A percentile compares a stretch with the other conserved stretches of the same genome.
phyloP scores from a whole-genome alignment of 2,888 invertebrate species.

The Cosmorhoe ocellata region DNA sequence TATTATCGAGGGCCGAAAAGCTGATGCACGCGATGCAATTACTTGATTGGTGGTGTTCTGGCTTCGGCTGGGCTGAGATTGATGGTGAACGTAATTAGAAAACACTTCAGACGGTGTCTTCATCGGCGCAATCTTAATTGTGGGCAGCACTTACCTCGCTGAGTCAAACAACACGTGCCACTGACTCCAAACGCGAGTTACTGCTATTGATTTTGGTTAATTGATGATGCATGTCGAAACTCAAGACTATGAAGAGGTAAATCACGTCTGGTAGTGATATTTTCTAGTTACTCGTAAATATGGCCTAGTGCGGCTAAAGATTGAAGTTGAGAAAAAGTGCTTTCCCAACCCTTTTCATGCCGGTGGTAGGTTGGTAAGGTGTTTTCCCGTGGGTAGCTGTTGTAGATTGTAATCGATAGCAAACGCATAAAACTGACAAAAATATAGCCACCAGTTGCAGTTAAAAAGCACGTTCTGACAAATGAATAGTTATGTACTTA shows the following conservation, averaged over 20 bases:
- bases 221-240: slow-evolving; percentile 44
- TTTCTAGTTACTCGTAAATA: too few species aligned
- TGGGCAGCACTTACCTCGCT: slow-evolving; percentile 76
- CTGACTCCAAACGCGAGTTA: slow-evolving; percentile 38
- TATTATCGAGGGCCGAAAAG: slow-evolving; percentile 82
- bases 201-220: slow-evolving; percentile 44
- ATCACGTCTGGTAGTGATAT: too few species aligned
- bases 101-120: slow-evolving; percentile 82
- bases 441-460: too few species aligned
- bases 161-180: slow-evolving; percentile 75
- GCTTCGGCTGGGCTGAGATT: slow-evolving; percentile 71
- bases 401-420: too few species aligned
- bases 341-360: too few species aligned
- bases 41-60: slow-evolving; percentile 82
- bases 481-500: too few species aligned
- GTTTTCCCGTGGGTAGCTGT: too few species aligned
- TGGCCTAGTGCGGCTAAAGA: too few species aligned
- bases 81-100: slow-evolving; percentile 81
- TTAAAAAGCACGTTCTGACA: too few species aligned
- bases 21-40: slow-evolving; percentile 83
- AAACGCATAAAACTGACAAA: too few species aligned
- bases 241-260: slow-evolving; percentile 1
- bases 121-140: slow-evolving; percentile 79
- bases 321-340: too few species aligned
- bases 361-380: too few species aligned